Base-by-base conservation (phyloP, 2,888 invertebrate species). In the Agrotis ipsilon region DNA sequence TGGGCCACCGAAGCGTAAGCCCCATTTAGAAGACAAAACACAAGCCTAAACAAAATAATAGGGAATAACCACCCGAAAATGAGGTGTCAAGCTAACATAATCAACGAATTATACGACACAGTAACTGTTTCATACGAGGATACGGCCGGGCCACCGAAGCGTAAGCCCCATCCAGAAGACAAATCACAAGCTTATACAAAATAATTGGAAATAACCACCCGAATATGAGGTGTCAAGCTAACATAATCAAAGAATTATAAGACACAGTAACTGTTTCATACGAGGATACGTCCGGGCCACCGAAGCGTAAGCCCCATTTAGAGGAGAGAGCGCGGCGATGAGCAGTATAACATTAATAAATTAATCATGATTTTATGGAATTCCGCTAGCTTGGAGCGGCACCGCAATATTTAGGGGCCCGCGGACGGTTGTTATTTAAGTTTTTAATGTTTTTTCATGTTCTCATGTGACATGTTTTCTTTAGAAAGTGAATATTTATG, bases 361-460 rank as follows among this genome's bases (percentile, higher is more conserved):
- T 95, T 95, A 95, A 95, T 95, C 93, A 95, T 94, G 92, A 94
- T 94, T 93, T 93, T 94, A 94, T 93, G 94, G 92, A 95, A 95
- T 95, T 94, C 95, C 95, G 92, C 94, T 93, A 92, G 89, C 87
- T 87, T 82, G 79, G 81, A 62, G 73, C 72, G 49, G 67, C 78
- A 83, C 86, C 85, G 88, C 88, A 89, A 89, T 89, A 90, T 90
- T 90, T 88, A 90, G 87, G 84, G 86, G 85, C 55, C 86, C 79
- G 79, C 59, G 21, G 19, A 19, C 27, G 11, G 19, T 43, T 64
- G 19, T 55, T 58, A 54, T 7, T 52, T 49, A 21, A 21, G 55
- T 62, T 48, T 21, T 9, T 3, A 16, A 14, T 70, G 6, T 39
- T 39, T 46, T n/a, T 46, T 39, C 39, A 13, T 62, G 11, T 45